Base-by-base conservation (phyloP, 2,888 invertebrate species). In the Himalopsyche anomala region DNA sequence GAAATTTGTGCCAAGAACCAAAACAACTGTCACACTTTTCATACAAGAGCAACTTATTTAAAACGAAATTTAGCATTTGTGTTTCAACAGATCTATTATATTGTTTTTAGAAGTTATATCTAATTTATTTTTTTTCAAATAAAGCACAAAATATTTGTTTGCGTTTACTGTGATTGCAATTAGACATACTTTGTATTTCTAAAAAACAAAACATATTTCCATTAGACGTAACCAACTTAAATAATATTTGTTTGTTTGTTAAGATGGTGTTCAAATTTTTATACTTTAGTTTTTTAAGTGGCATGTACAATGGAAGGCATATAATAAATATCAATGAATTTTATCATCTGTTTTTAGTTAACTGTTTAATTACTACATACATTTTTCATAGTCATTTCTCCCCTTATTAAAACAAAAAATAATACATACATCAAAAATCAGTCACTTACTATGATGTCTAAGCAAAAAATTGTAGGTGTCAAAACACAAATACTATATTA, bases 131-230 rank as follows among this genome's bases (percentile, higher is more conserved):
- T 28, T 36, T 28, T 74, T 12, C 0, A 45, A 28, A 74, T 74
- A 74, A 74, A 36, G 74, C 74, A 74, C 74, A 74, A 74, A 36
- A 15, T 74, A 36, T 74, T 74, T 74, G 38, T 38, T 74, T 74
- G 74, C 74, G 74, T 74, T 74, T 74, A 74, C 74, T 74, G 74
- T 74, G 74, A 74, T 74, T 74, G 74, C 74, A 74, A 74, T 15
- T 74, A 74, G 74, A 74, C 38, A 38, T 51, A 51, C 15, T 51
- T 12, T 15, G 51, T 74, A 74, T 74, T 74, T 12, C 36, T 74
- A 12, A 74, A 74, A 74, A 74, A 69, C 28, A 28, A 69, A 69
- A 74, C 28, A 74, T 74, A 74, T 74, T 74, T 74, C 74, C 74
- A 74, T 38, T 74, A 74, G 74, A 36, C 11, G n/a, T 74, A 74